Base-by-base conservation (phyloP, 2,888 invertebrate species). In the Rhimphoctona megacephalus region DNA sequence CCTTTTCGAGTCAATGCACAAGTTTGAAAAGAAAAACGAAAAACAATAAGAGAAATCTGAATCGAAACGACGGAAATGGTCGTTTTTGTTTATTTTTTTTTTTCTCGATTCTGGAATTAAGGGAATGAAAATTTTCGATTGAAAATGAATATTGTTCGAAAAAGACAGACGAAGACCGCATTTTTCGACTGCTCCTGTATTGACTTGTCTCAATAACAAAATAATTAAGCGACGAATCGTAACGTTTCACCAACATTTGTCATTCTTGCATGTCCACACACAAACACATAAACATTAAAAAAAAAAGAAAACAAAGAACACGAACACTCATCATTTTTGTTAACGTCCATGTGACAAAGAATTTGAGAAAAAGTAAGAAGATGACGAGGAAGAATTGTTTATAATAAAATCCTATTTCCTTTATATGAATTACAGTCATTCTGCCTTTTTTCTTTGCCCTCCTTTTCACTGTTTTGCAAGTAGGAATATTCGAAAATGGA, bases 361-460 rank as follows among this genome's bases (percentile, higher is more conserved):
- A 69, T 69, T 30, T 7, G 43, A 64, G 30, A 46, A n/a, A 30
- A 61, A 70, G 49, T 61, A 73, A 70, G 69, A 61, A 67, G 39
- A 39, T 36, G 66, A 67, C 61, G 30, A 39, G 66, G n/a, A 69
- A 43, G 4, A 83, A 78, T 72, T 80, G 73, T 86, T 87, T 87
- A 54, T 85, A 87, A 87, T 87, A 87, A 87, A 87, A 83, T 66
- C 76, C 46, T 85, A 82, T 87, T 79, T 82, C 69, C 46, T 87
- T 87, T 81, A 78, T 74, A 36, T 74, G 78, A 57, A 81, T 86
- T 36, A 49, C 43, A 25, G 36, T 66, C 25, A 1, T 30, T 30
- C 30, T 30, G 30, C 2, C 30, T 43, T 39, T 74, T 61, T 30
- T 43, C 43, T 43, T 36, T 67, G 11, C 11, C 33, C 25, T 25